A percentile compares a stretch with the other conserved stretches of the same genome.
Conservation (phyloP, 2,797 vertebrate genomes). For the Coccyzus lansbergi region DNA sequence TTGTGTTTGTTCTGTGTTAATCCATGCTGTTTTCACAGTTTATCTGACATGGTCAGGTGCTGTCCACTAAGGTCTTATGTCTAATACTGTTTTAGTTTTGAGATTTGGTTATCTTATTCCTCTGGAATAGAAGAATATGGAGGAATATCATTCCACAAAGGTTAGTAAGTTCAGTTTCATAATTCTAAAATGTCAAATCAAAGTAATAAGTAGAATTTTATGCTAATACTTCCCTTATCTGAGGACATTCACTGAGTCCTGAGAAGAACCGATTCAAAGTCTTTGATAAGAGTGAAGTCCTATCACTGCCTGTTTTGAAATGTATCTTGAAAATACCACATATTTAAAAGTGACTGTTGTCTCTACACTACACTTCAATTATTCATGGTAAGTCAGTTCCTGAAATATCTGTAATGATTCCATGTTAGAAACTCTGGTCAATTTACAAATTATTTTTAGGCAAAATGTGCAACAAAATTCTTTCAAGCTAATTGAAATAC, state of each 20-base stretch:
- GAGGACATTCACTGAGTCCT: background rate
- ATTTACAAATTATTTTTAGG: constrained; percentile 71
- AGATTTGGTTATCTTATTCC: background rate
- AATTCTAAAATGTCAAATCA: background rate
- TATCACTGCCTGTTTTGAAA: background rate
- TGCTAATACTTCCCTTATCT: background rate
- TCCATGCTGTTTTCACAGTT: background rate
- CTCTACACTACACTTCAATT: constrained; percentile 46
- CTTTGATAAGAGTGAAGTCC: background rate
- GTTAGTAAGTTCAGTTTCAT: background rate
- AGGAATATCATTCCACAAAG: background rate
- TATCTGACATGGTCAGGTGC: background rate
- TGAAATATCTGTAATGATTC: constrained; percentile 61
- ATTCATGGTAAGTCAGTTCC: constrained; percentile 63
- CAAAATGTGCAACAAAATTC: constrained; percentile 35
- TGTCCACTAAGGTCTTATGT: background rate
- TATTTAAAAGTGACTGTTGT: constrained; percentile 32
- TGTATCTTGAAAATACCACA: background rate
- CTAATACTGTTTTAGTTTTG: background rate
- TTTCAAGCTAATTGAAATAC: constrained; percentile 45
- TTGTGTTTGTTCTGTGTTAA: background rate
- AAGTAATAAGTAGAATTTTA: background rate
- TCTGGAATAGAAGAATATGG: background rate
- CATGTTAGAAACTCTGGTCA: background rate
- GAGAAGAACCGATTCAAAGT: background rate